Base-by-base conservation (phyloP, 2,888 invertebrate species). In the Watsonalla binaria region DNA sequence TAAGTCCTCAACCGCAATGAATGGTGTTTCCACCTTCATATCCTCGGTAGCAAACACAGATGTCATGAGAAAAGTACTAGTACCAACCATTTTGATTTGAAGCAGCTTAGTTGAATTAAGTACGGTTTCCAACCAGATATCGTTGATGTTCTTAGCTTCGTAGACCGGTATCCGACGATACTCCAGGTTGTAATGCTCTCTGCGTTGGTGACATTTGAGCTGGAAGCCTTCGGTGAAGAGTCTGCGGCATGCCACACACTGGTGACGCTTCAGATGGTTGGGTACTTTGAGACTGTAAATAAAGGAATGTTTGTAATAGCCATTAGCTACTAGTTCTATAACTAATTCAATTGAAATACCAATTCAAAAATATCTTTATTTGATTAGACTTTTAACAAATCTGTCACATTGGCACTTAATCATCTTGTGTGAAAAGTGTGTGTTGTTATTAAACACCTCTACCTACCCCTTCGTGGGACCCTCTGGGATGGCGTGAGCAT, bases 81-180 rank as follows among this genome's bases (percentile, higher is more conserved):
- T 57, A 0, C 71, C 69, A 0, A 70, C 66, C 52, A 84, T 85
- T n/a, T 62, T 78, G 0, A 86, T 82, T 62, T 85, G 74, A 0
- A 84, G 66, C 0, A 84, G 54, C 0, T 59, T 60, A 2, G 78
- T 60, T 0, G 78, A 63, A 50, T 86, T 82, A 0, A 63, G 47
- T 0, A 84, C 85, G 6, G 68, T 78, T 49, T 86, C 86, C 0
- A 75, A 76, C 84, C 86, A 86, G 0, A 79, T 74, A 52, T 84
- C 74, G 55, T 85, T 80, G 0, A 84, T 62, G 42, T 74, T 62
- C 54, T 79, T 80, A 0, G 60, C 42, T 0, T 76, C 63, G 0
- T 64, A 71, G 9, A 65, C 65, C 0, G 78, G 74, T 6, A 64
- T 55, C 24, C 24, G 24, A 9, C 59, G 68, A 0, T 74, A 60